These are phyloP conservation scores for Mus spretus DNA, from an alignment of 2,797 vertebrate genomes.

Conservation along the genomic window DNA sequence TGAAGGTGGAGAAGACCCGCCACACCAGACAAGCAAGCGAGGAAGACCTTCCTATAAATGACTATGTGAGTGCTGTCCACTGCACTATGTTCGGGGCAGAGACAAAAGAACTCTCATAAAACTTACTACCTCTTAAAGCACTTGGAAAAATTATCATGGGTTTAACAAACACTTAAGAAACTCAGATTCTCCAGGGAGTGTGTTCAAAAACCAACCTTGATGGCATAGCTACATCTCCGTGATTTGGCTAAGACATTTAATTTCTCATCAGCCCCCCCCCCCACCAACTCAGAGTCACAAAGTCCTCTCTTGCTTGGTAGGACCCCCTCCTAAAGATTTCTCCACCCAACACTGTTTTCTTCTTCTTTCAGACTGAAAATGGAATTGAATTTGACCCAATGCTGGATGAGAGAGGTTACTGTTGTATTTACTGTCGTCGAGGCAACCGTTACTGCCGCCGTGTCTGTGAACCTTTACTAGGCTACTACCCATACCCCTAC, in stretches of 20 bases:
- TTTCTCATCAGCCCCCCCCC: constrained; percentile 32
- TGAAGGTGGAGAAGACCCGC: constrained; percentile 89
- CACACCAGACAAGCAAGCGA: constrained; percentile 93
- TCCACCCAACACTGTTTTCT: constrained; percentile 8
- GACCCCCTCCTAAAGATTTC: constrained; percentile 26
- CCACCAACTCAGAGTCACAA: constrained; percentile 9
- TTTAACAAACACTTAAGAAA: constrained; percentile 63
- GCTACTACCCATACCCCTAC: constrained; percentile 97
- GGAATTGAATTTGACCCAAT: constrained; percentile 95
- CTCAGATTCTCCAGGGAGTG: constrained; percentile 21
- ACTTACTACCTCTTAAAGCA: constrained; percentile 8
- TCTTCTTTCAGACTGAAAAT: constrained; percentile 92
- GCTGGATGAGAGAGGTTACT: constrained; percentile 95
- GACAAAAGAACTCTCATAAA: constrained; percentile 48
- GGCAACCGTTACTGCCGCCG: constrained; percentile 95
- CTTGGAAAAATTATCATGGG: constrained; percentile 29
- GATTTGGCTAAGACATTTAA: constrained; percentile 49
- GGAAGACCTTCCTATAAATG: constrained; percentile 93
- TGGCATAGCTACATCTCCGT: not conserved
- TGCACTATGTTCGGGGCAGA: not conserved
- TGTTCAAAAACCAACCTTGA: constrained; percentile 39
- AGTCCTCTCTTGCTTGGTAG: not conserved
- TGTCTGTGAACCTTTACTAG: constrained; percentile 95
- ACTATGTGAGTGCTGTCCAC: constrained; percentile 93
- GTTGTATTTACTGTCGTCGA: constrained; percentile 95